phyloP scores from a whole-genome alignment of 2,113 vertebrate genomes.

The Etheostoma spectabile region DNA sequence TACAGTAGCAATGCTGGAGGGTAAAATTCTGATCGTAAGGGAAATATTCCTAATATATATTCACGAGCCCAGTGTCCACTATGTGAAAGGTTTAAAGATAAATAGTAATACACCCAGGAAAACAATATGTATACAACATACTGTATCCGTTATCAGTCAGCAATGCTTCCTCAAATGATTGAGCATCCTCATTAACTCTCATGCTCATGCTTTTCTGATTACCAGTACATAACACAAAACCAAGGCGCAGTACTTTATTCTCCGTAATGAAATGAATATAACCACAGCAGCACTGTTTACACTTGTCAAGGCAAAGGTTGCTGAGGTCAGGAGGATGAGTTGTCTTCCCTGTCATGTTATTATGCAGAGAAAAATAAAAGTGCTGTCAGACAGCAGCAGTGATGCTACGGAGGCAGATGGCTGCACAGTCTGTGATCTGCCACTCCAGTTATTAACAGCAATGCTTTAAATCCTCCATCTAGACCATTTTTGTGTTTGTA shows the following conservation, averaged over 20 bases:
- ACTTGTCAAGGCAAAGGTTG: conserved; percentile 30
- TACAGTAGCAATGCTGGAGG: not conserved
- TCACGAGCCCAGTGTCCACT: too few species aligned
- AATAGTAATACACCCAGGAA: not conserved
- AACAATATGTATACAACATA: not conserved
- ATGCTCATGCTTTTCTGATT: not conserved
- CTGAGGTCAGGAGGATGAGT: conserved; percentile 51
- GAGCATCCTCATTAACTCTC: not conserved
- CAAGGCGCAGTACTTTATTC: not conserved
- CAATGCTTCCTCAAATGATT: not conserved
- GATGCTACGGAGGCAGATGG: conserved; percentile 67
- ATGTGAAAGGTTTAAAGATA: not conserved
- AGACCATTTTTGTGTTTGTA: not conserved
- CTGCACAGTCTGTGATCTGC: conserved; percentile 60
- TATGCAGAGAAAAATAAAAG: conserved; percentile 42
- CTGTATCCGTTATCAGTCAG: not conserved
- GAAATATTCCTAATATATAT: not conserved
- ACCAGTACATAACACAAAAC: not conserved
- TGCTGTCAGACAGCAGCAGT: conserved; percentile 55
- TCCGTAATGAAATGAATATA: not conserved
- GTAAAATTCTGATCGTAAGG: not conserved
- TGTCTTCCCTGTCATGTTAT: conserved; percentile 59
- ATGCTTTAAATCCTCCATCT: conserved; percentile 7
- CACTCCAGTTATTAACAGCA: conserved; percentile 11
- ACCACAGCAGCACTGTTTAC: conserved; percentile 21